These are phyloP conservation scores for Pteruthius melanotis DNA, from an alignment of 2,113 vertebrate species.

Conservation along the genomic window DNA sequence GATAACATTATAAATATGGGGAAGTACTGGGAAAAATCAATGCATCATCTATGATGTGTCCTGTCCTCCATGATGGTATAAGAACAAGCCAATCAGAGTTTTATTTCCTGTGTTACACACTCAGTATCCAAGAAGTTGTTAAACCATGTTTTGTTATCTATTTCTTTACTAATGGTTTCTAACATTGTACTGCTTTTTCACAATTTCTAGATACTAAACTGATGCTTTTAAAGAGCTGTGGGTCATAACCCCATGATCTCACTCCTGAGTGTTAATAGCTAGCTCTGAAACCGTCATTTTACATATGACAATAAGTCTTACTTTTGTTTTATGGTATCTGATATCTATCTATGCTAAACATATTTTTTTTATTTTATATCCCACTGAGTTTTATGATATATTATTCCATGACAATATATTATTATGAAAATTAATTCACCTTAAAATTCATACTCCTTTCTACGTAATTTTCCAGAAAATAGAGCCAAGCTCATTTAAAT, in stretches of 20 bases:
- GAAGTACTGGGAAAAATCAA: not conserved
- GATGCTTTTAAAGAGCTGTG: not conserved
- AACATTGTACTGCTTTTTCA: not conserved
- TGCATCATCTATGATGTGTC: not conserved
- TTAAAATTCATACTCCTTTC: not conserved
- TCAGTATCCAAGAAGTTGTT: not conserved
- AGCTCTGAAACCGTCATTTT: not conserved
- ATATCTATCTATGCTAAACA: not conserved
- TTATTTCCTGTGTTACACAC: not conserved
- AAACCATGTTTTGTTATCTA: not conserved
- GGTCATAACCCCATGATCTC: not conserved
- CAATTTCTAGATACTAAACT: not conserved
- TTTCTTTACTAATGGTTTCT: not conserved
- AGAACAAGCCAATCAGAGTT: not conserved
- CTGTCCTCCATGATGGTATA: not conserved
- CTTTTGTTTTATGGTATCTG: not conserved
- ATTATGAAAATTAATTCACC: not conserved
- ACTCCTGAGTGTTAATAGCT: not conserved
- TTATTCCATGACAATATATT: not conserved
- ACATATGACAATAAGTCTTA: not conserved
- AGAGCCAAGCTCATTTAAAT: not conserved
- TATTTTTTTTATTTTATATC: not conserved
- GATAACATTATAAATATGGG: not conserved
- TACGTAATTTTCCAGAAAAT: not conserved
- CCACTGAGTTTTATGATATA: not conserved